A percentile compares a stretch with the other conserved stretches of the same genome.
These are phyloP conservation scores for Drosophila bunnanda DNA, from an alignment of 2,888 invertebrate species.

Conservation along the genomic window DNA sequence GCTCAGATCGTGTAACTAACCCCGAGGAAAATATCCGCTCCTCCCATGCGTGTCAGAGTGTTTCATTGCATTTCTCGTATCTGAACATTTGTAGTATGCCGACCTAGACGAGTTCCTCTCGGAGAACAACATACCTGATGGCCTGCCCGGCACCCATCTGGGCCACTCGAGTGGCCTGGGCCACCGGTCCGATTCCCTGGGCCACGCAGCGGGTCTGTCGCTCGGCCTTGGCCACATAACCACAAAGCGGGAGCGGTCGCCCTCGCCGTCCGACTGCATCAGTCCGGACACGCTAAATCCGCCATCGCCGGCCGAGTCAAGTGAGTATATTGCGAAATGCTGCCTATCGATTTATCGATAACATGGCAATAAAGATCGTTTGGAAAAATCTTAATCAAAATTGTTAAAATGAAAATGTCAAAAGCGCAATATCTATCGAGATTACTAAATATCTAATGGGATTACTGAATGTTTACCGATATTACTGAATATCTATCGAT, in stretches of 20 bases:
- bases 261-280: conserved; percentile 94
- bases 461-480: no score
- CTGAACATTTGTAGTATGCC: conserved; percentile 89
- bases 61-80: conserved; percentile 22
- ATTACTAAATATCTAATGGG: conserved; percentile 1
- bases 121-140: conserved; percentile 96
- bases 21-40: conserved; percentile 12
- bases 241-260: conserved; percentile 94
- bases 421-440: conserved; percentile 6
- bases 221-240: conserved; percentile 88
- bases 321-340: conserved; percentile 87
- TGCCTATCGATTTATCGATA: background rate
- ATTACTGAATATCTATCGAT: conserved; percentile 9
- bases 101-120: conserved; percentile 98
- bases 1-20: conserved; percentile 45
- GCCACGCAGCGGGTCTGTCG: conserved; percentile 86
- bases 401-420: background rate
- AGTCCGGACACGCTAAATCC: conserved; percentile 95
- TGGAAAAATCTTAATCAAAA: conserved; percentile 14
- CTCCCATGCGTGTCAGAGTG: conserved; percentile 1
- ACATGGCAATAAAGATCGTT: conserved; percentile 8
- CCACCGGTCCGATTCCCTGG: conserved; percentile 85
- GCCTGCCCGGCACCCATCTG: conserved; percentile 87
- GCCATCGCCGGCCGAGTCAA: conserved; percentile 95
- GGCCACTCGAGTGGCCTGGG: conserved; percentile 84